phyloP scores from a whole-genome alignment of 2,888 invertebrate genomes.

The Agriopis leucophaearia region DNA sequence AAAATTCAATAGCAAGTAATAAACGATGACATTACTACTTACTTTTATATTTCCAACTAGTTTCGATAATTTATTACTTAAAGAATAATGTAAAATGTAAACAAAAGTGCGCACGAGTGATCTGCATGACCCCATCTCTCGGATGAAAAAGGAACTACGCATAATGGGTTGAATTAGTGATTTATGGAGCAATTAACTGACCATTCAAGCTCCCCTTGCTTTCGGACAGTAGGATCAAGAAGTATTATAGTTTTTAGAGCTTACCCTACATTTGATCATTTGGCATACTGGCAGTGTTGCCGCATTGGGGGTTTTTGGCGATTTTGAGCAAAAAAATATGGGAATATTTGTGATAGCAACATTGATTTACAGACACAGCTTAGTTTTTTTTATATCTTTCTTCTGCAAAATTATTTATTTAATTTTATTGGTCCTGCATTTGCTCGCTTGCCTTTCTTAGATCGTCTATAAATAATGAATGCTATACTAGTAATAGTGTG shows the following conservation, averaged over 20 bases:
- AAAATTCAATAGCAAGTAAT: constrained; percentile 63
- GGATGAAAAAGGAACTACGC: constrained; percentile 60
- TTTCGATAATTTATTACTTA: constrained; percentile 58
- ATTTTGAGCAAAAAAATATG: neutral
- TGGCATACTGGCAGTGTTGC: neutral
- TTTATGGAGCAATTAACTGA: constrained; percentile 84
- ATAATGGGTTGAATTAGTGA: constrained; percentile 68
- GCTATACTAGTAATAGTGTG: too few species aligned
- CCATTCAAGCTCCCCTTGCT: constrained; percentile 69
- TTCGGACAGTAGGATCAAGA: constrained; percentile 44
- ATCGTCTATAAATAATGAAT: too few species aligned
- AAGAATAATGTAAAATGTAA: constrained; percentile 27
- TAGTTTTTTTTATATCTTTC: too few species aligned
- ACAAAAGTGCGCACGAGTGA: constrained; percentile 61
- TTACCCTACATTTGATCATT: constrained; percentile 55
- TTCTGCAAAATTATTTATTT: too few species aligned
- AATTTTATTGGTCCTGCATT: too few species aligned
- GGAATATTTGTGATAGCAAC: too few species aligned
- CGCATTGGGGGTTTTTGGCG: neutral
- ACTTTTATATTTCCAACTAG: constrained; percentile 55
- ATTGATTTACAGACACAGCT: too few species aligned
- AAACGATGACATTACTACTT: constrained; percentile 59
- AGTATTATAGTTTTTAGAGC: constrained; percentile 71
- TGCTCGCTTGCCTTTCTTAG: too few species aligned
- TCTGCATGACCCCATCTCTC: constrained; percentile 69